phyloP scores from a whole-genome alignment of 2,888 invertebrate genomes.

The Himalopsyche kuldschensis region DNA sequence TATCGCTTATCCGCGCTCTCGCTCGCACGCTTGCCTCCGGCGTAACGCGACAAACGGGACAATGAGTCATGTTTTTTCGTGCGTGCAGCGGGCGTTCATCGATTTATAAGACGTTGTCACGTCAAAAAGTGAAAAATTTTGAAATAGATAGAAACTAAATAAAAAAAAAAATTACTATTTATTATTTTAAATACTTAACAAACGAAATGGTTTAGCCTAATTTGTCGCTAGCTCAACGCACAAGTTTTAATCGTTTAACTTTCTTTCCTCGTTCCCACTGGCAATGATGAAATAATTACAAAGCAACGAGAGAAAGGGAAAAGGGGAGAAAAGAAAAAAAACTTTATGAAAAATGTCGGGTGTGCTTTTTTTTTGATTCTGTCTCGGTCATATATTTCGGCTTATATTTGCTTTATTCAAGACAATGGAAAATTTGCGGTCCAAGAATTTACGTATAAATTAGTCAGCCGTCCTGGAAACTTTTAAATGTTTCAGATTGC shows the following conservation, averaged over 20 bases:
- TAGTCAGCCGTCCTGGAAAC: slow-evolving; percentile 16
- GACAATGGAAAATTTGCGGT: slow-evolving; percentile 28
- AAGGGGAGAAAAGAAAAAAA: not conserved
- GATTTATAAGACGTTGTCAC: no score
- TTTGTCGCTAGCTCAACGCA: not conserved
- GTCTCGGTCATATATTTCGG: not conserved
- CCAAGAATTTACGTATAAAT: slow-evolving; percentile 24
- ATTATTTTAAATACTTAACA: not conserved
- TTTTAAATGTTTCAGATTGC: slow-evolving; percentile 18
- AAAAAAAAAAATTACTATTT: no score
- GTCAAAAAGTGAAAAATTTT: no score
- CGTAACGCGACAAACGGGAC: no score
- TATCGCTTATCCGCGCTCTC: no score
- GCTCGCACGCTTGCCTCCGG: no score
- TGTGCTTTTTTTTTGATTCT: not conserved
- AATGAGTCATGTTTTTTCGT: no score
- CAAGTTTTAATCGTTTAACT: not conserved
- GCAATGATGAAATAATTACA: not conserved
- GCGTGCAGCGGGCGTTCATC: no score
- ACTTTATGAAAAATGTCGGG: not conserved
- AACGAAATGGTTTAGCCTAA: not conserved
- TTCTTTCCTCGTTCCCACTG: not conserved
- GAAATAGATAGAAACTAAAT: no score
- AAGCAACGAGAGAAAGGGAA: not conserved
- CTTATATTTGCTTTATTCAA: slow-evolving; percentile 28